Percentiles rank a stretch among this genome's conserved stretches.
Evolutionary conservation across 2,797 vertebrate species (phyloP).

Genomic region (Mionectes olivaceus): DNA sequence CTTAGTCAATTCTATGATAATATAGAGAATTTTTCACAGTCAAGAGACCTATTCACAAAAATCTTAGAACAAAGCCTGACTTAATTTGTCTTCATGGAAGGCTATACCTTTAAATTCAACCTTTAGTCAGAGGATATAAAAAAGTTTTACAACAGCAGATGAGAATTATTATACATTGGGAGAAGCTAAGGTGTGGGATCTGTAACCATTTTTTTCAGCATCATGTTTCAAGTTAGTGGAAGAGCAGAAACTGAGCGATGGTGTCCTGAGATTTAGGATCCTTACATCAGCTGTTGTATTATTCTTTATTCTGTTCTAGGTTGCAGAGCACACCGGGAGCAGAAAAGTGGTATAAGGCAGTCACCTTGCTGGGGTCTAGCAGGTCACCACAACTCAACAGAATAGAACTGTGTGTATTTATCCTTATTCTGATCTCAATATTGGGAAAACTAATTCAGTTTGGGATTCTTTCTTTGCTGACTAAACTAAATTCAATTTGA

Average conservation of each 20-base stretch:
- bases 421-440: not conserved
- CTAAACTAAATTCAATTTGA: not conserved
- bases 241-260: not conserved
- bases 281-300: not conserved
- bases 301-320: not conserved
- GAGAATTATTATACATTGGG: not conserved
- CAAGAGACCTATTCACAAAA: not conserved
- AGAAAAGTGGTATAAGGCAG: not conserved
- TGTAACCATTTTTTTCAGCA: not conserved
- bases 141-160: not conserved
- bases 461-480: not conserved
- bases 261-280: not conserved
- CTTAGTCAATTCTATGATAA: not conserved
- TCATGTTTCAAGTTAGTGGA: not conserved
- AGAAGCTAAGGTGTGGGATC: not conserved
- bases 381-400: fast-evolving
- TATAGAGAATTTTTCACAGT: not conserved
- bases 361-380: not conserved
- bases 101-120: not conserved
- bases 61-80: not conserved
- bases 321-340: no score
- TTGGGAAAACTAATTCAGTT: not conserved
- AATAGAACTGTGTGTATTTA: not conserved
- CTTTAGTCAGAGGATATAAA: constrained; percentile 1
- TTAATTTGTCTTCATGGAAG: not conserved